Percentiles rank a stretch among this genome's conserved stretches.
Evolutionary conservation across 1,140 invertebrate species (phyloP).

Genomic region (Brachionus plicatilis): DNA sequence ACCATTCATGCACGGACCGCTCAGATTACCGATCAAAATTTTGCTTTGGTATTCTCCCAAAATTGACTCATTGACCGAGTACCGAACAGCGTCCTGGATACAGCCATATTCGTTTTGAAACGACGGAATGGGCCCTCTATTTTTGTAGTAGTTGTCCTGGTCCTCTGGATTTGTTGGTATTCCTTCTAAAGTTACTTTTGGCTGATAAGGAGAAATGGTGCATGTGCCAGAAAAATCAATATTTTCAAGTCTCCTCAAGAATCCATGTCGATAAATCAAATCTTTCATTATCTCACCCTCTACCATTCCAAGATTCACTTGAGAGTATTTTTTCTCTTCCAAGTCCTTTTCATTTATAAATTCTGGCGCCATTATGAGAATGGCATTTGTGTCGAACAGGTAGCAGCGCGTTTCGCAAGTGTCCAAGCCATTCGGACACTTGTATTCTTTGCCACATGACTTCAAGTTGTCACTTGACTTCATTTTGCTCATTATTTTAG

Average conservation of each 20-base stretch:
- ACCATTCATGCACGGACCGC: slow-evolving; percentile 57
- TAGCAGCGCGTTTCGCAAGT: slow-evolving; percentile 56
- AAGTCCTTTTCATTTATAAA: slow-evolving; percentile 52
- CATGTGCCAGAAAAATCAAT: slow-evolving; percentile 57
- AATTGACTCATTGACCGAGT: slow-evolving; percentile 47
- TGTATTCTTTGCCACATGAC: slow-evolving; percentile 53
- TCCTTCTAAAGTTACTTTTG: slow-evolving; percentile 55
- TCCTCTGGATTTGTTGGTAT: slow-evolving; percentile 57
- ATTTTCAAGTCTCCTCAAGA: slow-evolving; percentile 51
- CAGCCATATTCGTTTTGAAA: slow-evolving; percentile 57
- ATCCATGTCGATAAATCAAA: slow-evolving; percentile 55
- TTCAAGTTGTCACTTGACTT: slow-evolving; percentile 52
- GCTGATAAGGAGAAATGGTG: slow-evolving; percentile 52
- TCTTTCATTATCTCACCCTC: slow-evolving; percentile 58
- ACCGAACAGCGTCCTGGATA: slow-evolving; percentile 56
- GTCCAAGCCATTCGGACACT: slow-evolving; percentile 52
- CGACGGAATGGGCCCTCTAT: slow-evolving; percentile 55
- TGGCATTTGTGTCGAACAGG: slow-evolving; percentile 55
- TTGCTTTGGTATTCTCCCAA: slow-evolving; percentile 51
- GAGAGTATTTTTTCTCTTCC: slow-evolving; percentile 53
- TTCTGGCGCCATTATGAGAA: slow-evolving; percentile 55
- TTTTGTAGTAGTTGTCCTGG: slow-evolving; percentile 55
- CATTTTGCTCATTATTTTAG: slow-evolving; percentile 55
- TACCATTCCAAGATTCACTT: slow-evolving; percentile 54
- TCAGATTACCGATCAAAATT: slow-evolving; percentile 57